These are phyloP conservation scores for Penaeus japonicus DNA, from an alignment of 1,140 invertebrate species.

Conservation along the genomic window DNA sequence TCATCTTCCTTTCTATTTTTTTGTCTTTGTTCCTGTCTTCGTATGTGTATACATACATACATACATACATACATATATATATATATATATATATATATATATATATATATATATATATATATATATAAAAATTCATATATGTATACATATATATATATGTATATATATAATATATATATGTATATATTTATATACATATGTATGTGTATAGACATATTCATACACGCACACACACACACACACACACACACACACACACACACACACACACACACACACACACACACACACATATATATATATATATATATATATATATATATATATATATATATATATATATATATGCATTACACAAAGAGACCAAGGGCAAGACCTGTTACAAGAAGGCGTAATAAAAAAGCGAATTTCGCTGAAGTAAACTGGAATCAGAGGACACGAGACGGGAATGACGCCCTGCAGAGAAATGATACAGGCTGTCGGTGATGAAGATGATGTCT, in stretches of 20 bases:
- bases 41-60: neutral
- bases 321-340: constrained; percentile 13
- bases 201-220: neutral
- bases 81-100: neutral
- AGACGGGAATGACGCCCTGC: too few species aligned
- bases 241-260: neutral
- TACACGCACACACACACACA: neutral
- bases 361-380: neutral
- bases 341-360: neutral
- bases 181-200: constrained; percentile 4
- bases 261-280: neutral
- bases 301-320: constrained; percentile 13
- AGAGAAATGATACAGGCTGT: too few species aligned
- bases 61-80: neutral
- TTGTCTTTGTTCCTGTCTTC: too few species aligned
- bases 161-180: constrained; percentile 27
- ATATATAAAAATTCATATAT: constrained; percentile 17
- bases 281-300: neutral
- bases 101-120: neutral
- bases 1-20: too few species aligned
- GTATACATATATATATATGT: constrained; percentile 25
- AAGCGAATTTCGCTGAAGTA: too few species aligned
- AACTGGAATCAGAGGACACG: too few species aligned
- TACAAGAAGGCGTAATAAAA: neutral
- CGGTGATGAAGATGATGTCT: too few species aligned